A percentile compares a stretch with the other conserved stretches of the same genome.
phyloP scores from a whole-genome alignment of 2,113 vertebrate genomes.

The Chelonoidis abingdonii region DNA sequence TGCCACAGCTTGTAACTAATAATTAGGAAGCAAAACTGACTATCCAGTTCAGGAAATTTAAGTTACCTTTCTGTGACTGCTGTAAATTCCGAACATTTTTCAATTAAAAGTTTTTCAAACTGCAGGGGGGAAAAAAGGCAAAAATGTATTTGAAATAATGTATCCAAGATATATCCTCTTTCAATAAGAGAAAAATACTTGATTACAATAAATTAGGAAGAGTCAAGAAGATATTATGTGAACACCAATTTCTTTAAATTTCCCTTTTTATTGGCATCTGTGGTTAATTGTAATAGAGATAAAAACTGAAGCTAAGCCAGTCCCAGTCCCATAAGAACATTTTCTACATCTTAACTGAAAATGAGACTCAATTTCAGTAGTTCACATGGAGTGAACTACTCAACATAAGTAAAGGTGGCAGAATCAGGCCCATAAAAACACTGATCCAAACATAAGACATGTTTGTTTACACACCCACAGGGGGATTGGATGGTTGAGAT shows the following conservation, averaged over 20 bases:
- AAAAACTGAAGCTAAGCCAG: not conserved
- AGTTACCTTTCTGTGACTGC: slow-evolving; percentile 92
- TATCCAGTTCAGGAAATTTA: not conserved
- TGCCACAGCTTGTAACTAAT: not conserved
- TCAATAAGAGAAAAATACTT: not conserved
- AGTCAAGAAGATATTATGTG: not conserved
- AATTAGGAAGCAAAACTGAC: not conserved
- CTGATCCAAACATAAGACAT: not conserved
- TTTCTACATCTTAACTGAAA: not conserved
- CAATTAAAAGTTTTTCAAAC: slow-evolving; percentile 91
- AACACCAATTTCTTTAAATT: not conserved
- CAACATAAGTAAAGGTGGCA: not conserved
- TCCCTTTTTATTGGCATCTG: not conserved
- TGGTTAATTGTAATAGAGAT: not conserved
- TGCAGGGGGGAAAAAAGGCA: slow-evolving; percentile 65
- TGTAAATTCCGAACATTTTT: slow-evolving; percentile 95
- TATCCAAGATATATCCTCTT: fast-evolving
- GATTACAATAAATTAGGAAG: not conserved
- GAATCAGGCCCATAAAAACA: not conserved
- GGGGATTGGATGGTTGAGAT: not conserved
- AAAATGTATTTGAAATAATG: not conserved
- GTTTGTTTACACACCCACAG: not conserved
- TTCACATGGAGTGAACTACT: not conserved
- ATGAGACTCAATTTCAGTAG: not conserved
- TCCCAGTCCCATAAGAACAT: not conserved